A percentile compares a stretch with the other conserved stretches of the same genome.
Evolutionary conservation across 2,888 invertebrate species (phyloP).

Genomic region (Amorpha juglandis): DNA sequence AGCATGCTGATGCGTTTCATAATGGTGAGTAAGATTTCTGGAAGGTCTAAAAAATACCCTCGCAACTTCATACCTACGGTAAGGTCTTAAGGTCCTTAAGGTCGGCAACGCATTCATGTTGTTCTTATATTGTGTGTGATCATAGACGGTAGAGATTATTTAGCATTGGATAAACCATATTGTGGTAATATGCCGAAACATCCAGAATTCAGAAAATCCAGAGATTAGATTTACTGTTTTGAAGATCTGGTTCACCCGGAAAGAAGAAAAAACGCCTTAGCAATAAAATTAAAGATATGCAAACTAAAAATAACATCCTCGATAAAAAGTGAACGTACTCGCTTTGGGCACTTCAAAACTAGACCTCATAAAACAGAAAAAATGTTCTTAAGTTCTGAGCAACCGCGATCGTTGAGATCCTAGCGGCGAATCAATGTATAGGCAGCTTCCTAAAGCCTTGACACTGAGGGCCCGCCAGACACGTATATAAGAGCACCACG

Average conservation of each 20-base stretch:
- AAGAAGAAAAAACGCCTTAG: background rate
- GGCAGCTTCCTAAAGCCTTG: slow-evolving; percentile 56
- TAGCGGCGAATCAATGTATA: slow-evolving; percentile 23
- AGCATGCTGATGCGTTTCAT: too few species aligned
- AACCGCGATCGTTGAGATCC: background rate
- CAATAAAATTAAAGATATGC: background rate
- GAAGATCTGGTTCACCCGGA: background rate
- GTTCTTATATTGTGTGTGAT: too few species aligned
- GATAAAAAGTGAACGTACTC: slow-evolving; percentile 11
- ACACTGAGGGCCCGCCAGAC: slow-evolving; percentile 54
- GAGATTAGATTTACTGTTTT: background rate
- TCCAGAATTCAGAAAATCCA: background rate
- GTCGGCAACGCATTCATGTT: too few species aligned
- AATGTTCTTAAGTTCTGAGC: slow-evolving; percentile 35
- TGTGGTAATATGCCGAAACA: too few species aligned
- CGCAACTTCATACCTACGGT: too few species aligned
- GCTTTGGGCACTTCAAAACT: slow-evolving; percentile 2
- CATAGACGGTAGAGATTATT: too few species aligned
- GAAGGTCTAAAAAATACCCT: too few species aligned
- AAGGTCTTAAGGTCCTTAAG: too few species aligned
- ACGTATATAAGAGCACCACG: slow-evolving; percentile 67
- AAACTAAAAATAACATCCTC: slow-evolving; percentile 3
- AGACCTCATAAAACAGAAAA: slow-evolving; percentile 23
- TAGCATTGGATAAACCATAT: too few species aligned
- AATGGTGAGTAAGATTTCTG: too few species aligned